A percentile compares a stretch with the other conserved stretches of the same genome.
These are phyloP conservation scores for Drosophila sproati DNA, from an alignment of 1,140 invertebrate genomes.

Conservation along the genomic window DNA sequence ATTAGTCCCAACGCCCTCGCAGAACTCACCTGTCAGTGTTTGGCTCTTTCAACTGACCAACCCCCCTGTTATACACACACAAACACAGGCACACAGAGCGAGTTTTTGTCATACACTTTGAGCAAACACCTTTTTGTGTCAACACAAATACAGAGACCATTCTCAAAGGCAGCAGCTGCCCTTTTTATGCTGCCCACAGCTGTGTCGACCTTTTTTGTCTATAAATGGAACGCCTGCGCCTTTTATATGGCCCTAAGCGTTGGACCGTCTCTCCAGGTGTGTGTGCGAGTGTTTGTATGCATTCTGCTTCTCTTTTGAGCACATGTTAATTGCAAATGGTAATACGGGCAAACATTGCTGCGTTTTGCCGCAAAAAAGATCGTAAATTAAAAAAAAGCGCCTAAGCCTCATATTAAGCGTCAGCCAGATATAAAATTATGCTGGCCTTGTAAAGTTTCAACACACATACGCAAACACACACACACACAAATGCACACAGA, in stretches of 20 bases:
- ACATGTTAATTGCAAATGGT: constrained; percentile 64
- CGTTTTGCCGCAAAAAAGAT: constrained; percentile 47
- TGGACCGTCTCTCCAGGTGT: constrained; percentile 45
- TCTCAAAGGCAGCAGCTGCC: constrained; percentile 63
- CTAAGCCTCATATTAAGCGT: constrained; percentile 73
- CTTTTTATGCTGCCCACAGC: constrained; percentile 60
- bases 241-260: constrained; percentile 7
- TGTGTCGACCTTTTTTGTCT: constrained; percentile 66
- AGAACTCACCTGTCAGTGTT: constrained; percentile 1
- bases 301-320: neutral
- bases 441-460: constrained; percentile 62
- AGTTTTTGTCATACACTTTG: constrained; percentile 48
- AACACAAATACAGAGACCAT: constrained; percentile 24
- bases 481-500: constrained; percentile 2
- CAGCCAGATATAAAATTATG: constrained; percentile 72
- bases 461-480: constrained; percentile 20
- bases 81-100: neutral
- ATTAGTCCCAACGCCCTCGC: neutral
- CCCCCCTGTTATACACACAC: neutral
- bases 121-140: constrained; percentile 59
- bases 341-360: constrained; percentile 60
- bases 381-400: constrained; percentile 60
- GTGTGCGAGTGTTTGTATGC: neutral
- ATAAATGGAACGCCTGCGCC: constrained; percentile 54
- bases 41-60: constrained; percentile 19